Conservation (phyloP, 2,113 vertebrate genomes). For the Pelecanus crispus region DNA sequence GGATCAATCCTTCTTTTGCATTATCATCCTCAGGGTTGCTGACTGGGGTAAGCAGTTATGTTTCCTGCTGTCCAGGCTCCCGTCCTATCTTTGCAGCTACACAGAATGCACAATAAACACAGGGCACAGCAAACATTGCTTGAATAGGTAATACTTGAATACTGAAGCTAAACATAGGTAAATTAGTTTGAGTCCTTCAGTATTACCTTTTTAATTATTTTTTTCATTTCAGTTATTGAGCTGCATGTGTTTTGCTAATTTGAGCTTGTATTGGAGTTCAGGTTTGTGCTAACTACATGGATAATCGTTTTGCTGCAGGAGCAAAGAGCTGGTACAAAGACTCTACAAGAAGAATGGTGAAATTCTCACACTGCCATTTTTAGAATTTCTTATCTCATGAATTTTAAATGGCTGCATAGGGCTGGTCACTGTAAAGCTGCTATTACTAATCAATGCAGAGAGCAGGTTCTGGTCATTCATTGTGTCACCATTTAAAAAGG, state of each 20-base stretch:
- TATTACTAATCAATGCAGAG: not conserved
- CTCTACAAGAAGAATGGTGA: not conserved
- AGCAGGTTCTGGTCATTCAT: not conserved
- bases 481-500: not conserved
- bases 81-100: not conserved
- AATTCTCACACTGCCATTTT: not conserved
- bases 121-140: not conserved
- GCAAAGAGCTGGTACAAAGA: not conserved
- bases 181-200: not conserved
- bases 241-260: not conserved
- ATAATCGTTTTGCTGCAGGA: not conserved
- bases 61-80: not conserved
- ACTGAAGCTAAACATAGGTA: not conserved
- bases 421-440: not conserved
- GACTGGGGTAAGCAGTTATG: not conserved
- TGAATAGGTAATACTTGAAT: not conserved
- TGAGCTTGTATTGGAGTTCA: not conserved
- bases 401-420: not conserved
- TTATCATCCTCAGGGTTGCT: not conserved
- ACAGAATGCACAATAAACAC: not conserved
- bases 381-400: not conserved
- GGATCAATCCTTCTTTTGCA: not conserved
- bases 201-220: not conserved
- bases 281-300: not conserved
- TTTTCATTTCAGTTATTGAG: not conserved